Percentiles rank a stretch among this genome's conserved stretches.
Conservation (phyloP, 2,888 invertebrate species). For the Drosophila anceps region DNA sequence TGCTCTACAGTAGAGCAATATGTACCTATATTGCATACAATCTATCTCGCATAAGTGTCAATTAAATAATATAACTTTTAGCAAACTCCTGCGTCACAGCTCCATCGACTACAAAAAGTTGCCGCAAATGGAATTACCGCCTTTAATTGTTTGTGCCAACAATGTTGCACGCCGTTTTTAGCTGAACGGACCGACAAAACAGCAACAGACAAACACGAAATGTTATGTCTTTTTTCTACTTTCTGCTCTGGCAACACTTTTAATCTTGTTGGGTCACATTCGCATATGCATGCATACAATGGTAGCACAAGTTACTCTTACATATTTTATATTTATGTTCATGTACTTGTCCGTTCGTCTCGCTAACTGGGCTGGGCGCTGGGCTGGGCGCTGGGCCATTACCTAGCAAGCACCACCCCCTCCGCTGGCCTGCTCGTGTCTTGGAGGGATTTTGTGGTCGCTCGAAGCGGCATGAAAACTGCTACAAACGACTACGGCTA, state of each 20-base stretch:
- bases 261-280: constrained; percentile 70
- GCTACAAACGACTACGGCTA: constrained; percentile 54
- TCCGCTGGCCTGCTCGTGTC: constrained; percentile 53
- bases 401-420: constrained; percentile 1
- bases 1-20: background rate
- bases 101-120: constrained; percentile 12
- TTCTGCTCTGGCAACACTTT: constrained; percentile 65
- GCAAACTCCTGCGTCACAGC: background rate
- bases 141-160: constrained; percentile 70
- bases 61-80: background rate
- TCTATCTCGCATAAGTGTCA: background rate
- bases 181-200: constrained; percentile 4
- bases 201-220: constrained; percentile 12
- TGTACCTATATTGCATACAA: background rate
- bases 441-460: constrained; percentile 75
- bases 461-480: constrained; percentile 62
- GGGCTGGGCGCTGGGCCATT: constrained; percentile 17
- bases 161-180: constrained; percentile 36
- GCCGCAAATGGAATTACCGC: constrained; percentile 60
- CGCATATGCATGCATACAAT: constrained; percentile 15
- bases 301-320: constrained; percentile 53
- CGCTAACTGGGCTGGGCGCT: constrained; percentile 70
- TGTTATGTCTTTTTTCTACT: constrained; percentile 25
- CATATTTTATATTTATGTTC: constrained; percentile 81
- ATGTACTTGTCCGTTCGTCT: constrained; percentile 59